Evolutionary conservation across 2,888 invertebrate genomes (phyloP).

Genomic region (Automeris io): DNA sequence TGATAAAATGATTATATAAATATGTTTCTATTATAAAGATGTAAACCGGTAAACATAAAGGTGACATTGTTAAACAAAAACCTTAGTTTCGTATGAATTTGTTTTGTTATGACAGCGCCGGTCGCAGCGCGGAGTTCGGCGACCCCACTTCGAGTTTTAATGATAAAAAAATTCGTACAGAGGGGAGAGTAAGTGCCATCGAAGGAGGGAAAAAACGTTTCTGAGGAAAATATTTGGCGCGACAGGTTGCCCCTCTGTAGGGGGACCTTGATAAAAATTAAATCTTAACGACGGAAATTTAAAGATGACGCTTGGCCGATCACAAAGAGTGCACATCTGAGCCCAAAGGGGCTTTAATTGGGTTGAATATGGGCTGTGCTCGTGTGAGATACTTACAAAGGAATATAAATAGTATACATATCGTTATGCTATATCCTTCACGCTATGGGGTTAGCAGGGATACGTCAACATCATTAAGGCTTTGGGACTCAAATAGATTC

Average conservation of each 20-base stretch:
- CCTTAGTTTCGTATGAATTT: constrained; percentile 56
- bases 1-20: too few species aligned
- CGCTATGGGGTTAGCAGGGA: background rate
- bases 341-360: constrained; percentile 71
- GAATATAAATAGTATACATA: too few species aligned
- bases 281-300: constrained; percentile 78
- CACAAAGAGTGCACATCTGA: constrained; percentile 76
- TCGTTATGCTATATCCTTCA: constrained; percentile 22
- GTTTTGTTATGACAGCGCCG: constrained; percentile 74
- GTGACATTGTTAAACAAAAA: constrained; percentile 10
- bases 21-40: too few species aligned
- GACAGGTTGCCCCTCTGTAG: constrained; percentile 65
- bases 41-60: background rate
- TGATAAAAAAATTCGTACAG: constrained; percentile 77
- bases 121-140: constrained; percentile 69
- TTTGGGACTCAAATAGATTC: too few species aligned
- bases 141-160: constrained; percentile 75
- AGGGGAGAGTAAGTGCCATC: constrained; percentile 75
- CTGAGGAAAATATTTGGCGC: constrained; percentile 75
- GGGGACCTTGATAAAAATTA: constrained; percentile 72
- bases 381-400: constrained; percentile 31
- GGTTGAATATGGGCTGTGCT: constrained; percentile 52
- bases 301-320: constrained; percentile 76
- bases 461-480: too few species aligned
- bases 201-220: constrained; percentile 71